Evolutionary conservation across 1,140 invertebrate genomes (phyloP), one percentile per base, ranked within the genome.

Genomic region (Branchinecta lynchi): DNA sequence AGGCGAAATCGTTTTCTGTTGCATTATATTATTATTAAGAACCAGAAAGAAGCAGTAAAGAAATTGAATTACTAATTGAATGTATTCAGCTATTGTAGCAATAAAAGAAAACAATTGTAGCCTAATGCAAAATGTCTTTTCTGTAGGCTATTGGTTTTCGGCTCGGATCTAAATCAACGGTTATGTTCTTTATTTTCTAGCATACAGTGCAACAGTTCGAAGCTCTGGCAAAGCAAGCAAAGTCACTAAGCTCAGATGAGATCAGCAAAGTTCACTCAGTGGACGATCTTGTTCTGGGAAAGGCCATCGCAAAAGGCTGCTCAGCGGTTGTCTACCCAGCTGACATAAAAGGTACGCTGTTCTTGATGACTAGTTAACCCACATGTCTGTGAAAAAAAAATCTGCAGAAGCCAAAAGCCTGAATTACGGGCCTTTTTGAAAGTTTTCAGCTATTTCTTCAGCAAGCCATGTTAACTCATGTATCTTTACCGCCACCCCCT

Each of bases 291-390:
- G 80, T 84, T 68, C 80, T 91, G 70, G 88, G 88, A 3, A 80
- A 84, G 32, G 78, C 83, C 0, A 86, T 93, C 72, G 88, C 86
- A 8, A 90, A 92, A 79, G 90, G 90, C 43, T 87, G 87, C 76
- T 89, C 86, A 73, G 90, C 88, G 60, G 89, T 87, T 45, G 89
- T 93, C 7, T 90, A 92, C 77, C 82, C 86, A 43, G 88, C 87
- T 60, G 81, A 78, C 73, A 78, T 81, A 70, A 83, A 80, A 75
- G 76, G 75, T 66, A 66, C 69, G 8, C 70, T 75, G 67, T 46
- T 45, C 3, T 43, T 66, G 17, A 43, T 44, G 8, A 44, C n/a
- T 43, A 71, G 21, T 43, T 10, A 8, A 43, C 20, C 1, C 8
- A 45, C 15, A 65, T 45, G 7, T 69, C 44, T 51, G 6, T 15